Evolutionary conservation across 2,113 vertebrate genomes (phyloP).

Genomic region (Pavo muticus): DNA sequence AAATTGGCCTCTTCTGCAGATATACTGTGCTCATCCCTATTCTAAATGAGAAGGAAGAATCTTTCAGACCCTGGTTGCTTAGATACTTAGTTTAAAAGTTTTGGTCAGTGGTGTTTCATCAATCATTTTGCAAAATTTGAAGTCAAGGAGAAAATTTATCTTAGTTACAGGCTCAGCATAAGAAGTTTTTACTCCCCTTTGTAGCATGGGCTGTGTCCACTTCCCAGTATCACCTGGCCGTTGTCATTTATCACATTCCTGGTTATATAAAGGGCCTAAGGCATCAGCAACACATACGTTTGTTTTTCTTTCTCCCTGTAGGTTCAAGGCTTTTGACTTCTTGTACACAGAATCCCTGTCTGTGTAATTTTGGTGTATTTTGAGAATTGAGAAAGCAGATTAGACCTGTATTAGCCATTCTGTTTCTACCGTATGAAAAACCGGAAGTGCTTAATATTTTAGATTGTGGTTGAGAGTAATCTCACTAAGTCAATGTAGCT

Average conservation of each 20-base stretch:
- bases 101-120: background rate
- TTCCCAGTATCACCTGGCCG: background rate
- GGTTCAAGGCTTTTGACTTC: background rate
- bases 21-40: rapidly evolving
- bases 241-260: background rate
- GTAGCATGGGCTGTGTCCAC: background rate
- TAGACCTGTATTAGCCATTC: background rate
- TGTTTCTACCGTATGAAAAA: background rate
- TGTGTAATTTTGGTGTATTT: background rate
- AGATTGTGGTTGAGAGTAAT: background rate
- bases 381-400: background rate
- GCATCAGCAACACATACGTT: background rate
- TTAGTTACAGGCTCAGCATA: background rate
- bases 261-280: background rate
- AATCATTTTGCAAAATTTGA: background rate
- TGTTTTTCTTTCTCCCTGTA: background rate
- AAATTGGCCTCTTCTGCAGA: background rate
- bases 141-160: background rate
- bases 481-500: background rate
- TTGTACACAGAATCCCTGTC: background rate
- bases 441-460: background rate
- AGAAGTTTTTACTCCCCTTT: background rate
- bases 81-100: background rate
- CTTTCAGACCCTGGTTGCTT: background rate
- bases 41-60: background rate